phyloP scores from a whole-genome alignment of 1,140 invertebrate genomes.

The Stegodyphus mimosarum region DNA sequence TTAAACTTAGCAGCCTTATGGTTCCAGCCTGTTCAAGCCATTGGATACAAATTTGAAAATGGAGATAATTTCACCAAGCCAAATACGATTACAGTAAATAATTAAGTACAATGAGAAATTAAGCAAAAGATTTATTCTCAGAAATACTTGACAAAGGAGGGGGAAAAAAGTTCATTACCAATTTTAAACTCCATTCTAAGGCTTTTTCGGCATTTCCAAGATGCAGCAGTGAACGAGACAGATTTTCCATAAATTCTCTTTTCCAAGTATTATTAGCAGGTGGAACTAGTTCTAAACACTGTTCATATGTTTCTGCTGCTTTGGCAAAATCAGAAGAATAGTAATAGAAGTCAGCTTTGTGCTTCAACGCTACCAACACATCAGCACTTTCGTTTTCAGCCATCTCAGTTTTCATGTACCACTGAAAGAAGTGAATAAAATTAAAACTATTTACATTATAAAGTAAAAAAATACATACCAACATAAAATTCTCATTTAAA shows the following conservation, averaged over 20 bases:
- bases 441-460: not conserved
- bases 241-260: conserved; percentile 55
- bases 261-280: conserved; percentile 40
- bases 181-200: conserved; percentile 49
- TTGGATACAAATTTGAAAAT: no score
- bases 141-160: no score
- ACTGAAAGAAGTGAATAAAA: conserved; percentile 10
- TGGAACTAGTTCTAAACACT: conserved; percentile 33
- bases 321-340: conserved; percentile 10
- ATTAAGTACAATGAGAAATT: no score
- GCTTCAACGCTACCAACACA: conserved; percentile 13
- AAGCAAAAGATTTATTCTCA: no score
- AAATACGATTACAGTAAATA: no score
- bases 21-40: no score
- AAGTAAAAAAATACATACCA: no score
- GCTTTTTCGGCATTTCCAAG: conserved; percentile 38
- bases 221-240: conserved; percentile 21
- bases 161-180: not conserved
- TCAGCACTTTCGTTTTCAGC: not conserved
- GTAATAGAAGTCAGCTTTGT: conserved; percentile 40
- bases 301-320: conserved; percentile 30
- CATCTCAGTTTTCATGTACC: conserved; percentile 41
- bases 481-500: no score
- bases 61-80: no score
- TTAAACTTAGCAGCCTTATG: no score